A percentile compares a stretch with the other conserved stretches of the same genome.
Conservation (phyloP, 2,797 vertebrate genomes). For the Eleutherodactylus coqui region DNA sequence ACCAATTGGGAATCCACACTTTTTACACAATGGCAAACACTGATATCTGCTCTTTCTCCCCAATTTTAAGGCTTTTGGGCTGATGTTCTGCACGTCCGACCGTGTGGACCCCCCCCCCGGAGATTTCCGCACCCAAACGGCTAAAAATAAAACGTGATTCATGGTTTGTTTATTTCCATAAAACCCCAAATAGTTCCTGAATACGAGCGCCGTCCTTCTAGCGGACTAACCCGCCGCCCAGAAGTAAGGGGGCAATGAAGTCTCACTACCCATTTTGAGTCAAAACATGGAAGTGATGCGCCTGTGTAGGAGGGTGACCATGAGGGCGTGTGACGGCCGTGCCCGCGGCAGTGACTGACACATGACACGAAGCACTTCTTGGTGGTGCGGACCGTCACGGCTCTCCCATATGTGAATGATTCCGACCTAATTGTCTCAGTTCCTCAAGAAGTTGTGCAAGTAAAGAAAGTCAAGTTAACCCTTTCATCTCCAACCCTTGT, state of each 20-base stretch:
- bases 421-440: not conserved
- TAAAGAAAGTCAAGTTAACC: not conserved
- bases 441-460: slow-evolving; percentile 24
- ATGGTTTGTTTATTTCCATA: not conserved
- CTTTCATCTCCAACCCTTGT: no score
- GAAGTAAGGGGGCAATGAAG: not conserved
- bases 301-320: slow-evolving; percentile 22
- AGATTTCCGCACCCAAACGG: not conserved
- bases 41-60: not conserved
- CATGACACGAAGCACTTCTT: not conserved
- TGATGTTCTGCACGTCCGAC: not conserved
- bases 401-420: not conserved
- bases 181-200: not conserved
- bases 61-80: not conserved
- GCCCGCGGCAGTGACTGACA: not conserved
- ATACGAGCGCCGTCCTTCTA: not conserved
- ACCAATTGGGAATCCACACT: not conserved
- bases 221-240: not conserved
- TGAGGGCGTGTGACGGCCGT: not conserved
- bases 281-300: slow-evolving; percentile 4
- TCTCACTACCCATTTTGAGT: slow-evolving; percentile 17
- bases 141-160: not conserved
- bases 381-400: slow-evolving; percentile 1
- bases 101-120: not conserved
- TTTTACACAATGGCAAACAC: not conserved